Percentiles rank a stretch among this genome's conserved stretches.
These are phyloP conservation scores for Melanotus villosus DNA, from an alignment of 2,888 invertebrate species.

Conservation along the genomic window DNA sequence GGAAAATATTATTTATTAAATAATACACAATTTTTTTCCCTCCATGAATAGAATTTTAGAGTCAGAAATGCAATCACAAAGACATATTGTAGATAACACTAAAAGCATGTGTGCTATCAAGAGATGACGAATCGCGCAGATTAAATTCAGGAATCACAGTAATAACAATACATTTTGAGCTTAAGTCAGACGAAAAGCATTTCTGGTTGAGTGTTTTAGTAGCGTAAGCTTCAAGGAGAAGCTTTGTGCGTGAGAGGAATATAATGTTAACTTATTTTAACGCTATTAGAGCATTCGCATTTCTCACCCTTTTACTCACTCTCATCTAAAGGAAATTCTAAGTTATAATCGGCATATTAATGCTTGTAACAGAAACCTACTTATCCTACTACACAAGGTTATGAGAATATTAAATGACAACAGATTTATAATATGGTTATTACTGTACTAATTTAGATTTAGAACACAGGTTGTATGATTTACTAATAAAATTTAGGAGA, in stretches of 20 bases:
- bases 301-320: background rate
- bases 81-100: conserved; percentile 2
- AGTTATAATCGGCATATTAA: background rate
- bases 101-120: conserved; percentile 30
- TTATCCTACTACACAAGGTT: too few species aligned
- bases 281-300: conserved; percentile 12
- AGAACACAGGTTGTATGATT: too few species aligned
- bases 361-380: too few species aligned
- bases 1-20: too few species aligned
- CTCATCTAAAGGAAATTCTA: background rate
- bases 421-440: too few species aligned
- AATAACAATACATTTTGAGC: conserved; percentile 57
- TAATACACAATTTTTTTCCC: too few species aligned
- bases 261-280: conserved; percentile 17
- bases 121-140: conserved; percentile 54
- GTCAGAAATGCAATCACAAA: too few species aligned
- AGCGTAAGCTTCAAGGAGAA: conserved; percentile 19
- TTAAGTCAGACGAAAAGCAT: conserved; percentile 44
- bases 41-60: too few species aligned
- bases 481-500: too few species aligned
- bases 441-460: background rate
- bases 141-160: conserved; percentile 49
- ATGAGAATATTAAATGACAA: too few species aligned
- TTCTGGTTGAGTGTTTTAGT: conserved; percentile 32
- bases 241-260: conserved; percentile 30